These are phyloP conservation scores for Heliconius ethilla DNA, from an alignment of 2,888 invertebrate genomes.

Conservation along the genomic window DNA sequence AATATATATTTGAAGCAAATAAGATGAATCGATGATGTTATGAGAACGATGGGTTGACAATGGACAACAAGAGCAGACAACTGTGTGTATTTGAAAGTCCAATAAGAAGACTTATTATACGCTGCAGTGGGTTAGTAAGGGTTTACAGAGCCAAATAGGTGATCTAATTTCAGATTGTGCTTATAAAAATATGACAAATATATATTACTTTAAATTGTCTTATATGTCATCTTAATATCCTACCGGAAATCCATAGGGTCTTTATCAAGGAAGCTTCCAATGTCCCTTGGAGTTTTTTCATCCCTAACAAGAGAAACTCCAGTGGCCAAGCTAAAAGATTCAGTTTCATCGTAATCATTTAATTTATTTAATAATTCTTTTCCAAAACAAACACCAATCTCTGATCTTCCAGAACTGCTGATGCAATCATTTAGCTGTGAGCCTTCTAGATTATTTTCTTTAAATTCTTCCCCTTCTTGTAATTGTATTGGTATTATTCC, in stretches of 20 bases:
- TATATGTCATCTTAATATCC: conserved; percentile 40
- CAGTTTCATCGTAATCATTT: conserved; percentile 84
- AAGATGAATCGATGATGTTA: neutral
- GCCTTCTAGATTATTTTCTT: conserved; percentile 63
- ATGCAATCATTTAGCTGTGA: conserved; percentile 72
- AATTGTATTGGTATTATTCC: conserved; percentile 68
- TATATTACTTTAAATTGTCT: too few relatives aligned
- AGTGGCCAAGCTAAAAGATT: conserved; percentile 84
- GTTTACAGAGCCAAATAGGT: too few relatives aligned
- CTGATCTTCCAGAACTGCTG: conserved; percentile 65
- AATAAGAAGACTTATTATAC: too few relatives aligned
- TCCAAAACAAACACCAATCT: conserved; percentile 85
- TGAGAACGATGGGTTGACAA: neutral
- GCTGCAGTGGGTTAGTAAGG: too few relatives aligned
- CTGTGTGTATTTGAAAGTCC: too few relatives aligned
- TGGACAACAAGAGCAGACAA: too few relatives aligned
- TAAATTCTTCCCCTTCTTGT: conserved; percentile 69
- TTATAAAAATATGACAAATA: too few relatives aligned
- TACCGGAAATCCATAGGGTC: conserved; percentile 89
- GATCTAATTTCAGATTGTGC: too few relatives aligned
- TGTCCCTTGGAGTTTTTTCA: conserved; percentile 84
- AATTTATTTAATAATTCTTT: conserved; percentile 85
- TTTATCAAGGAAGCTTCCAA: conserved; percentile 85
- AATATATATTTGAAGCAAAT: too few relatives aligned
- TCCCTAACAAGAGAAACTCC: conserved; percentile 85